Percentiles rank a stretch among this genome's conserved stretches.
Conservation (phyloP, 2,888 invertebrate species). For the Nephrocerus scutellatus region DNA sequence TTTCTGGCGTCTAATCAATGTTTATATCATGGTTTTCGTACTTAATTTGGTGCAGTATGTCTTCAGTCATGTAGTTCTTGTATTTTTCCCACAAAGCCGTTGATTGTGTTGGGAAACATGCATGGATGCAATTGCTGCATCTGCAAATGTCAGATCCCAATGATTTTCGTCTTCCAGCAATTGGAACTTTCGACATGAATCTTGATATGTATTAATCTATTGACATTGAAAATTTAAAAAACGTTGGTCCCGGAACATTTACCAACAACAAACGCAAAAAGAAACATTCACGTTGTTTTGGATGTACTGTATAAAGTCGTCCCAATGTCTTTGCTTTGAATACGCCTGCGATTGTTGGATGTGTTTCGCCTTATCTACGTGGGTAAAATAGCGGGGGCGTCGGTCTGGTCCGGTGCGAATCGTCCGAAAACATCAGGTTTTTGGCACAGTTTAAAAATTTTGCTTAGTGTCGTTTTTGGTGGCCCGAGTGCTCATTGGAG, state of each 20-base stretch:
- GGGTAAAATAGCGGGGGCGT: too few relatives aligned
- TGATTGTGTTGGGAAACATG: slow-evolving; percentile 9
- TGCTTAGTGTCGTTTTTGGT: slow-evolving; percentile 8
- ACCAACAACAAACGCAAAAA: too few relatives aligned
- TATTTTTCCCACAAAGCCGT: slow-evolving; percentile 12
- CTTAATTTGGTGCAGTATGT: slow-evolving; percentile 7
- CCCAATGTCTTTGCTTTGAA: too few relatives aligned
- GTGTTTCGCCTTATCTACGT: too few relatives aligned
- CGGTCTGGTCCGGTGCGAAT: too few relatives aligned
- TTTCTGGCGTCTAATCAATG: slow-evolving; percentile 2
- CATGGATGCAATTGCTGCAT: slow-evolving; percentile 15
- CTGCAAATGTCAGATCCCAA: slow-evolving; percentile 20
- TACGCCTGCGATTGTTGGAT: too few relatives aligned
- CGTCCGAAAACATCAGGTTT: background rate
- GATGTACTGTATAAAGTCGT: slow-evolving; percentile 38
- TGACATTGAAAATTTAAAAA: slow-evolving; percentile 14
- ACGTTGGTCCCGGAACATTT: slow-evolving; percentile 13
- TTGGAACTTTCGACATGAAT: too few relatives aligned
- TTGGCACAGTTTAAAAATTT: slow-evolving; percentile 7
- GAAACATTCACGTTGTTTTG: too few relatives aligned
- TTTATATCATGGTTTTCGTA: background rate
- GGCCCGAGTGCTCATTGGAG: slow-evolving; percentile 4
- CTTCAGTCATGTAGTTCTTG: slow-evolving; percentile 11
- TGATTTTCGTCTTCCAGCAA: slow-evolving; percentile 14
- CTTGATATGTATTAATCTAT: too few relatives aligned